Evolutionary conservation across 2,113 vertebrate genomes (phyloP).

Genomic region (Stegastes partitus): DNA sequence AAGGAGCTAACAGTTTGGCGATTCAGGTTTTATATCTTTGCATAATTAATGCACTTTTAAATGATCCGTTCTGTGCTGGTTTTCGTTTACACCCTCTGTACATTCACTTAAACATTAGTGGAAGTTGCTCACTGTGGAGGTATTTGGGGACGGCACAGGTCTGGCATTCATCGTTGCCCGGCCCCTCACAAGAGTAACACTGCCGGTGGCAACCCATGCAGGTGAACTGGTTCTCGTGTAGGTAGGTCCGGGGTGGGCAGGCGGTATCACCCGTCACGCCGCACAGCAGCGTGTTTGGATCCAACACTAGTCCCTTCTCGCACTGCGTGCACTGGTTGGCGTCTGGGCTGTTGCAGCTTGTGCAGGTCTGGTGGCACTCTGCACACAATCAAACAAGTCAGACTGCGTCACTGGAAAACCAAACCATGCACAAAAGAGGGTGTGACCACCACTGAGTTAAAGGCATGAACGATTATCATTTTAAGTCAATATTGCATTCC

Average conservation of each 20-base stretch:
- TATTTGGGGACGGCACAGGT: conserved; percentile 79
- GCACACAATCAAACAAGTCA: not conserved
- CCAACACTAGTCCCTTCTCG: conserved; percentile 78
- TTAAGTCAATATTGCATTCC: not conserved
- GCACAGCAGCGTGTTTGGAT: conserved; percentile 82
- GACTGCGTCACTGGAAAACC: not conserved
- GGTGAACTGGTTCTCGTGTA: conserved; percentile 84
- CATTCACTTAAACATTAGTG: not conserved
- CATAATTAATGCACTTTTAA: not conserved
- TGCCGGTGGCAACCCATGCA: conserved; percentile 81
- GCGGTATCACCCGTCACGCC: conserved; percentile 83
- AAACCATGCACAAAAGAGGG: not conserved
- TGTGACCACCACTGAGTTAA: not conserved
- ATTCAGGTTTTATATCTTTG: not conserved
- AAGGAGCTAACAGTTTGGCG: not conserved
- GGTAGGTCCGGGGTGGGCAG: conserved; percentile 80
- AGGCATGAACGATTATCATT: not conserved
- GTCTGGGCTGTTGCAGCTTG: conserved; percentile 79
- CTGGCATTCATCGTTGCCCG: conserved; percentile 73
- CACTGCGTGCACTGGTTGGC: conserved; percentile 85
- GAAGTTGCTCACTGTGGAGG: conserved; percentile 78
- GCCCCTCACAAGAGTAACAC: conserved; percentile 81
- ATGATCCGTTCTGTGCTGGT: not conserved
- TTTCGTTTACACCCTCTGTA: not conserved
- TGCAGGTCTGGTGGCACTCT: conserved; percentile 87